Evolutionary conservation across 2,888 invertebrate genomes (phyloP).

Genomic region (Tetrapedia diversipes): DNA sequence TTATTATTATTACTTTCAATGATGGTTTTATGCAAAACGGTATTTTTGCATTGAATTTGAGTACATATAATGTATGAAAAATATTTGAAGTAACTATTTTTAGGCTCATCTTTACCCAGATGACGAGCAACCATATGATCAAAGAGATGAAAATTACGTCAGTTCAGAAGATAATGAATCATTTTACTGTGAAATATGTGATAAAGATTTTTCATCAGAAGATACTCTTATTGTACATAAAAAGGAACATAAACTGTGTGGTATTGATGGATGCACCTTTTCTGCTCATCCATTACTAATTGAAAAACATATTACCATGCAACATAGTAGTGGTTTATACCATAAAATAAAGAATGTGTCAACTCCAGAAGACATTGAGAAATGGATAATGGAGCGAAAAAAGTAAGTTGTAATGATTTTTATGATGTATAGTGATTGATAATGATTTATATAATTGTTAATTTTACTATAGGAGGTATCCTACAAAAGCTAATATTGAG

Average conservation of each 20-base stretch:
- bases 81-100: constrained; percentile 73
- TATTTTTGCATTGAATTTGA: constrained; percentile 44
- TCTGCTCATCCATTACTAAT: constrained; percentile 91
- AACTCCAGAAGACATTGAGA: constrained; percentile 91
- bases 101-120: constrained; percentile 74
- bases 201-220: constrained; percentile 87
- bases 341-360: constrained; percentile 89
- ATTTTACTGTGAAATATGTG: constrained; percentile 91
- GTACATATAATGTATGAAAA: constrained; percentile 35
- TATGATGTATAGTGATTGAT: background rate
- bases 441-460: constrained; percentile 11
- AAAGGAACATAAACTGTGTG: constrained; percentile 90
- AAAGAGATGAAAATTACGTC: constrained; percentile 70
- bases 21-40: constrained; percentile 24
- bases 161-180: constrained; percentile 72
- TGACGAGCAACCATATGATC: constrained; percentile 70
- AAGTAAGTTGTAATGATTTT: constrained; percentile 77
- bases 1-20: constrained; percentile 2
- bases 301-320: constrained; percentile 91
- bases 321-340: constrained; percentile 93
- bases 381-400: constrained; percentile 93
- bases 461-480: constrained; percentile 85
- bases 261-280: constrained; percentile 91
- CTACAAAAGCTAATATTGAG: constrained; percentile 88
- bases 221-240: constrained; percentile 87